A percentile compares a stretch with the other conserved stretches of the same genome.
Conservation (phyloP, 2,888 invertebrate species). For the Pristionchus japonicus region DNA sequence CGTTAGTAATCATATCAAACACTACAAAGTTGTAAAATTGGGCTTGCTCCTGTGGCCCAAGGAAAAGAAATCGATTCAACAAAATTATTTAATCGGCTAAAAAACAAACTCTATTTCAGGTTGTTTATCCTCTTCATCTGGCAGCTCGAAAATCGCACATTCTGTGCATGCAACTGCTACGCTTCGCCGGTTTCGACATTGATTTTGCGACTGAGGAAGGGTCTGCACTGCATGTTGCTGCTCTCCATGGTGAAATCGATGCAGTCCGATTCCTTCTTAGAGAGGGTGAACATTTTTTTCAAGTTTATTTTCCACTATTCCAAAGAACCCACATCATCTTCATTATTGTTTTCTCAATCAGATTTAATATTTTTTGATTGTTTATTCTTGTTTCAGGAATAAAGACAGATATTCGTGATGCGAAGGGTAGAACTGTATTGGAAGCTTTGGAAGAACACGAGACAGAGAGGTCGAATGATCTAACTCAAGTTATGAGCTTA, state of each 20-base stretch:
- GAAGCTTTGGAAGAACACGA: slow-evolving; percentile 90
- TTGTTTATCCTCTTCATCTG: slow-evolving; percentile 83
- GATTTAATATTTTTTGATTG: too few relatives aligned
- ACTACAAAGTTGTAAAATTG: too few relatives aligned
- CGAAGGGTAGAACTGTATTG: slow-evolving; percentile 87
- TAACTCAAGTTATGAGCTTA: slow-evolving; percentile 84
- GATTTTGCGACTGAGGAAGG: slow-evolving; percentile 78
- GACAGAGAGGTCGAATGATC: slow-evolving; percentile 89
- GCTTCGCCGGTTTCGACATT: slow-evolving; percentile 80
- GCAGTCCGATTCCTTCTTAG: slow-evolving; percentile 71
- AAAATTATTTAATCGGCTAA: too few relatives aligned
- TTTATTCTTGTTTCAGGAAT: slow-evolving; percentile 54
- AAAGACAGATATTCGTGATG: slow-evolving; percentile 81
- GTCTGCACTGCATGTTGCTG: slow-evolving; percentile 74
- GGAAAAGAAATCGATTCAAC: too few relatives aligned
- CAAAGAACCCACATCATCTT: too few relatives aligned
- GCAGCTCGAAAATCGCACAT: slow-evolving; percentile 85
- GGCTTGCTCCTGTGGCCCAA: too few relatives aligned
- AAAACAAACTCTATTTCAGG: not conserved
- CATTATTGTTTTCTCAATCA: too few relatives aligned
- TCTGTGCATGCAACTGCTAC: slow-evolving; percentile 70
- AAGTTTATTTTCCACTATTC: too few relatives aligned
- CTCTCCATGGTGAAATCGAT: slow-evolving; percentile 72
- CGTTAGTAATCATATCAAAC: too few relatives aligned
- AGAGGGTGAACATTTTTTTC: slow-evolving; percentile 54